phyloP scores from a whole-genome alignment of 2,797 vertebrate species.

The Sebastes glaucus region DNA sequence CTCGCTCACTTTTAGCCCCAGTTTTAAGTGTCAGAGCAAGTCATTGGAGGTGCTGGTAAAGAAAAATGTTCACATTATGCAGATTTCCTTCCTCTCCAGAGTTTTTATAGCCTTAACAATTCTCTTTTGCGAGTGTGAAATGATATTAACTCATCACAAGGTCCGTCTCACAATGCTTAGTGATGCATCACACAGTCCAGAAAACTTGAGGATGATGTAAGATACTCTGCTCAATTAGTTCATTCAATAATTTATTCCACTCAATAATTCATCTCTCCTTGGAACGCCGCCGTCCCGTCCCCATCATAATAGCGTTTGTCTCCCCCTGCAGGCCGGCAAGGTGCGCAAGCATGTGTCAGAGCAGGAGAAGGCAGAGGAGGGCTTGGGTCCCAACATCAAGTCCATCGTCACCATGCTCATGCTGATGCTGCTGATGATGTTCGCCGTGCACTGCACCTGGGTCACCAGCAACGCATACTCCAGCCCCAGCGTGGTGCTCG shows the following conservation, averaged over 20 bases:
- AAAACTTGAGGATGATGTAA: slow-evolving; percentile 25
- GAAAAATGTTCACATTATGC: background rate
- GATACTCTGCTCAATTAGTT: slow-evolving; percentile 42
- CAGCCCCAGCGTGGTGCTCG: slow-evolving; percentile 95
- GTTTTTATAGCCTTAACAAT: background rate
- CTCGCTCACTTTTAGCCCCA: background rate
- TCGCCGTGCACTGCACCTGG: slow-evolving; percentile 99
- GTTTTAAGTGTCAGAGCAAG: background rate
- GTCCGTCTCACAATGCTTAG: background rate
- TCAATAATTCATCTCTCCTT: slow-evolving; percentile 49
- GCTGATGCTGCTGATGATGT: slow-evolving; percentile 99
- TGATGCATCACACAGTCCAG: background rate
- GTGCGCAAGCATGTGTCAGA: slow-evolving; percentile 98
- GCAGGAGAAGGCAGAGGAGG: slow-evolving; percentile 97
- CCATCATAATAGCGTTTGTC: slow-evolving; percentile 40
- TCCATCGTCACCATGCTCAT: slow-evolving; percentile 99
- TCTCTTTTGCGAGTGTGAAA: slow-evolving; percentile 20
- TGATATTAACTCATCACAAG: slow-evolving; percentile 38
- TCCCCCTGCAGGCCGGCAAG: slow-evolving; percentile 92
- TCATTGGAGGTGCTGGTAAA: slow-evolving; percentile 9
- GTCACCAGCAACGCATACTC: slow-evolving; percentile 98
- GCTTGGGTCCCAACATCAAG: slow-evolving; percentile 96
- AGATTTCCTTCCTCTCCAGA: slow-evolving; percentile 11
- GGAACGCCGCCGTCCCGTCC: background rate
- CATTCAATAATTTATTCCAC: slow-evolving; percentile 46